Evolutionary conservation across 2,888 invertebrate genomes (phyloP).

Genomic region (Chloroclystis v-ata): DNA sequence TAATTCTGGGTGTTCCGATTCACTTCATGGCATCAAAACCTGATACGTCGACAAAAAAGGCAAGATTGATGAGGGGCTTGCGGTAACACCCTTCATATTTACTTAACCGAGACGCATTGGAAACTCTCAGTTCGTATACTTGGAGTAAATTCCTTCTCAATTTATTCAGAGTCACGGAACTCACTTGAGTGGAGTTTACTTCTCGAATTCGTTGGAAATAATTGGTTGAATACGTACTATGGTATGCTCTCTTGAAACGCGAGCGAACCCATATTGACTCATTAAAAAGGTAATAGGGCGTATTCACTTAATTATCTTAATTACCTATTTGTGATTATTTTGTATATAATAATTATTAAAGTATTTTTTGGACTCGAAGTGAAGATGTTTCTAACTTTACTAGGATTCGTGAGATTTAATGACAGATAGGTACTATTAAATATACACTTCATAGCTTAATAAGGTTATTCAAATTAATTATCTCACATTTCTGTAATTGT

Average conservation of each 20-base stretch:
- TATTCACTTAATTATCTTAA: too few species aligned
- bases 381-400: too few species aligned
- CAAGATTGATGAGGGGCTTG: slow-evolving; percentile 35
- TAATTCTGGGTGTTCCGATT: slow-evolving; percentile 36
- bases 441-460: too few species aligned
- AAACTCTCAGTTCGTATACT: slow-evolving; percentile 17
- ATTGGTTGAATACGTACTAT: slow-evolving; percentile 11
- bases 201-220: slow-evolving; percentile 21
- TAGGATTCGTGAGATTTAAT: too few species aligned
- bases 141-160: slow-evolving; percentile 26
- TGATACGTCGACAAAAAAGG: slow-evolving; percentile 46
- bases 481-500: too few species aligned
- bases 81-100: slow-evolving; percentile 22
- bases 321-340: too few species aligned
- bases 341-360: too few species aligned
- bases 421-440: too few species aligned
- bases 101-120: slow-evolving; percentile 18
- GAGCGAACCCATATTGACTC: too few species aligned
- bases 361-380: too few species aligned
- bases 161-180: slow-evolving; percentile 33
- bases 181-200: slow-evolving; percentile 29
- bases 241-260: slow-evolving; percentile 11
- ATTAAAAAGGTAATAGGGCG: too few species aligned
- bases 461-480: too few species aligned
- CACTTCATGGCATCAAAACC: slow-evolving; percentile 37